Percentiles rank a stretch among this genome's conserved stretches.
These are phyloP conservation scores for Epirrhoe alternata DNA, from an alignment of 2,888 invertebrate species.

Conservation along the genomic window DNA sequence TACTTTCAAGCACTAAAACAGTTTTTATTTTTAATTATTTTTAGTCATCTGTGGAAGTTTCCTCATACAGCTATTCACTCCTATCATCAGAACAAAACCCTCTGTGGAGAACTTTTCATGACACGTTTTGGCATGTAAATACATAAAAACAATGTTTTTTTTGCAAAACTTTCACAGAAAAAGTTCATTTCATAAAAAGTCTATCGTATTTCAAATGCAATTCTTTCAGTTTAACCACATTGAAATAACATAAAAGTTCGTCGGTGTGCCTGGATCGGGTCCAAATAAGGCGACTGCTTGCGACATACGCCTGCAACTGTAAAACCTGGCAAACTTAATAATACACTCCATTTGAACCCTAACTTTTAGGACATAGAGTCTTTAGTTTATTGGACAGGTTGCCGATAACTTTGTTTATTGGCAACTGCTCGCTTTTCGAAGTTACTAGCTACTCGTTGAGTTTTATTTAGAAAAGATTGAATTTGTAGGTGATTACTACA, in stretches of 20 bases:
- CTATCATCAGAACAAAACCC: too few relatives aligned
- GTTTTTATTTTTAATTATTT: too few relatives aligned
- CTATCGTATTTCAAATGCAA: slow-evolving; percentile 58
- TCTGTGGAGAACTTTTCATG: background rate
- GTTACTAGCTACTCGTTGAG: slow-evolving; percentile 64
- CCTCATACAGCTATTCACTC: too few relatives aligned
- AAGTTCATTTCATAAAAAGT: slow-evolving; percentile 46
- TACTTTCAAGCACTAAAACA: too few relatives aligned
- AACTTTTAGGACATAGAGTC: slow-evolving; percentile 52
- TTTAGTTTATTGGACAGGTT: slow-evolving; percentile 47
- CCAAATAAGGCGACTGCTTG: slow-evolving; percentile 83
- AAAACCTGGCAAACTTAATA: slow-evolving; percentile 52
- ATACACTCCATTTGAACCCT: slow-evolving; percentile 47
- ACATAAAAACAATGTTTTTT: background rate
- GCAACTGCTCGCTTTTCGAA: slow-evolving; percentile 70
- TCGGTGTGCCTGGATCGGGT: slow-evolving; percentile 72
- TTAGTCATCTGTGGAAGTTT: too few relatives aligned
- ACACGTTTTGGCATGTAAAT: background rate
- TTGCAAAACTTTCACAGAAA: slow-evolving; percentile 28
- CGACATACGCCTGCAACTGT: slow-evolving; percentile 73
- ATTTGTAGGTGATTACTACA: slow-evolving; percentile 69
- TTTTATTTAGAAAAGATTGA: slow-evolving; percentile 76
- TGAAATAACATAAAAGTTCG: slow-evolving; percentile 81
- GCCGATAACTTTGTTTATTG: slow-evolving; percentile 49
- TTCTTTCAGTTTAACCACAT: slow-evolving; percentile 75